phyloP scores from a whole-genome alignment of 2,888 invertebrate genomes.

The Eristalinus aeneus region DNA sequence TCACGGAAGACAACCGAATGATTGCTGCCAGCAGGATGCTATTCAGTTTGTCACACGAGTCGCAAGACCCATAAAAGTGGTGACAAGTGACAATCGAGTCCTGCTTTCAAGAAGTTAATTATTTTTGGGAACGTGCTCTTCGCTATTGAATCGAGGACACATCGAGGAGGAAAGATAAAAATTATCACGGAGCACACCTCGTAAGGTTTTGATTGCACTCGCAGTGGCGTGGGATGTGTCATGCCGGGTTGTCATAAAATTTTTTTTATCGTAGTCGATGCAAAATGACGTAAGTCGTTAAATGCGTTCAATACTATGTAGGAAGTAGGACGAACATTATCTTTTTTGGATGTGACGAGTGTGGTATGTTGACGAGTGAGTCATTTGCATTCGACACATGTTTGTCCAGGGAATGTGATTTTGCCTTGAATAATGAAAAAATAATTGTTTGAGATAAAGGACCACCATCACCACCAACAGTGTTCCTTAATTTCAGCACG shows the following conservation, averaged over 20 bases:
- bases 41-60: not conserved
- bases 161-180: conserved; percentile 9
- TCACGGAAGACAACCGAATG: not conserved
- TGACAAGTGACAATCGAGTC: not conserved
- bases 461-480: no score
- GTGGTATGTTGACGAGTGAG: not conserved
- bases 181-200: conserved; percentile 49
- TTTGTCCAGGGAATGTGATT: not conserved
- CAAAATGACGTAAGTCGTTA: not conserved
- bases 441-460: not conserved
- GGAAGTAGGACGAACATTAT: not conserved
- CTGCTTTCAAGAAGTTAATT: not conserved
- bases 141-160: not conserved
- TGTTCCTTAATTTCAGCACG: no score
- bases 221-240: not conserved
- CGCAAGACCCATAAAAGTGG: not conserved
- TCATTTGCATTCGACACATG: not conserved
- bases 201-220: conserved; percentile 24
- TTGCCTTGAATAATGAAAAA: not conserved
- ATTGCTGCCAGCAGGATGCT: not conserved
- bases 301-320: not conserved
- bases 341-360: not conserved
- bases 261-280: not conserved
- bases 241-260: not conserved
- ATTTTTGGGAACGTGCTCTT: not conserved